Conservation (phyloP, 2,113 vertebrate species). For the Pycnonotus jocosus region DNA sequence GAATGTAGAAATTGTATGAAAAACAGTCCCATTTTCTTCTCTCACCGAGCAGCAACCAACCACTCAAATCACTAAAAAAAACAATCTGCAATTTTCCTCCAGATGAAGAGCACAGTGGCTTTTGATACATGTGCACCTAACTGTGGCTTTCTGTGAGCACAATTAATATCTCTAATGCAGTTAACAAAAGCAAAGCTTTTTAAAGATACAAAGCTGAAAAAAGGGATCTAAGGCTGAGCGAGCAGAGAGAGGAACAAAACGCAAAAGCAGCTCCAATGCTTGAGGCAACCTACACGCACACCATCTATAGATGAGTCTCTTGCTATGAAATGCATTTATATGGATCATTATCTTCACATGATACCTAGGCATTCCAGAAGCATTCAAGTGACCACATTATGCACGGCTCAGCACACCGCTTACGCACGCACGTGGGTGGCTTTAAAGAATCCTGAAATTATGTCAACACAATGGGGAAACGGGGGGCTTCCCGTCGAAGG, state of each 20-base stretch:
- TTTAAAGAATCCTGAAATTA: conserved; percentile 24
- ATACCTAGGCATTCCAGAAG: conserved; percentile 9
- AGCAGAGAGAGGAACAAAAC: neutral
- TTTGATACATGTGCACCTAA: neutral
- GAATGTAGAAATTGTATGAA: neutral
- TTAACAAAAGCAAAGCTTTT: conserved; percentile 32
- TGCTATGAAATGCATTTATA: conserved; percentile 6
- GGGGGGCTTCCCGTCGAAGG: neutral
- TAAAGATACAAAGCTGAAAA: neutral
- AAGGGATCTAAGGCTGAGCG: neutral
- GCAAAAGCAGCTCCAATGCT: neutral
- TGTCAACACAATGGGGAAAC: neutral
- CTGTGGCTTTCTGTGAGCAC: conserved; percentile 10
- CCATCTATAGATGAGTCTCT: conserved; percentile 5
- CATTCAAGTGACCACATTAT: neutral
- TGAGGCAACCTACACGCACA: neutral
- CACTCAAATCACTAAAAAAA: neutral
- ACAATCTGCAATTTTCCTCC: conserved; percentile 15
- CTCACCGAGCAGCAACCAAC: neutral
- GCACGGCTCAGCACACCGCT: neutral
- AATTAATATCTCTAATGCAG: conserved; percentile 34
- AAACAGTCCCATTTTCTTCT: neutral
- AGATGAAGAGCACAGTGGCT: neutral
- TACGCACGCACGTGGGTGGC: neutral
- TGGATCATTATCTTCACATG: conserved; percentile 38